Conservation (phyloP, 2,888 invertebrate genomes). For the Drosophila borealis region DNA sequence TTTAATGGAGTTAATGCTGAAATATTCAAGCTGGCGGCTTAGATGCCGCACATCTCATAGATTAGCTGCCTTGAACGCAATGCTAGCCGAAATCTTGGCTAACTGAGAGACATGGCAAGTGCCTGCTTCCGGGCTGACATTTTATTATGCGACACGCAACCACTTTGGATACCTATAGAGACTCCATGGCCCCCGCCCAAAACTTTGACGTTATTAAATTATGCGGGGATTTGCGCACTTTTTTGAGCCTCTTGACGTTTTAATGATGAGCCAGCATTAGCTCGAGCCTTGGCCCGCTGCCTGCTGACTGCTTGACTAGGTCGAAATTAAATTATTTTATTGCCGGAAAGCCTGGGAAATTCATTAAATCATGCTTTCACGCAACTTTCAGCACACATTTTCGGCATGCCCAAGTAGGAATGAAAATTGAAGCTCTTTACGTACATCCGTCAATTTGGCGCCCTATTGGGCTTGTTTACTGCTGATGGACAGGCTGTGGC, state of each 20-base stretch:
- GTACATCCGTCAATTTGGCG: slow-evolving; percentile 42
- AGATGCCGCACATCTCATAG: slow-evolving; percentile 59
- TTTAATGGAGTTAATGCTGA: slow-evolving; percentile 66
- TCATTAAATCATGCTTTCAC: slow-evolving; percentile 72
- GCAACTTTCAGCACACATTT: slow-evolving; percentile 61
- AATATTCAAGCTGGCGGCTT: slow-evolving; percentile 66
- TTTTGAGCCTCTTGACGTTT: slow-evolving; percentile 72
- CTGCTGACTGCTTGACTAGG: slow-evolving; percentile 44
- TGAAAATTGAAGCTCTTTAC: slow-evolving; percentile 28
- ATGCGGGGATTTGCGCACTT: slow-evolving; percentile 76
- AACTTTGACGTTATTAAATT: slow-evolving; percentile 76
- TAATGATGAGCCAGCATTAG: slow-evolving; percentile 64
- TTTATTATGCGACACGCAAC: slow-evolving; percentile 76
- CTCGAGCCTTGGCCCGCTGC: not conserved
- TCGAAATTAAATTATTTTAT: slow-evolving; percentile 80
- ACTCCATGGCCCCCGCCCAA: slow-evolving; percentile 16
- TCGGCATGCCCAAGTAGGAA: slow-evolving; percentile 51
- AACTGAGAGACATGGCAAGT: slow-evolving; percentile 43
- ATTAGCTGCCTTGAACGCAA: slow-evolving; percentile 59
- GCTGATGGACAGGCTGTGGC: slow-evolving; percentile 41
- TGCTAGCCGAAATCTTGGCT: slow-evolving; percentile 24
- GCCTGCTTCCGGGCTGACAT: slow-evolving; percentile 33
- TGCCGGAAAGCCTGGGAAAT: slow-evolving; percentile 72
- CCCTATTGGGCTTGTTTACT: slow-evolving; percentile 41
- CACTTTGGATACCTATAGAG: slow-evolving; percentile 41